A percentile compares a stretch with the other conserved stretches of the same genome.
Evolutionary conservation across 2,797 vertebrate species (phyloP).

Genomic region (Coracias cyanogaster): DNA sequence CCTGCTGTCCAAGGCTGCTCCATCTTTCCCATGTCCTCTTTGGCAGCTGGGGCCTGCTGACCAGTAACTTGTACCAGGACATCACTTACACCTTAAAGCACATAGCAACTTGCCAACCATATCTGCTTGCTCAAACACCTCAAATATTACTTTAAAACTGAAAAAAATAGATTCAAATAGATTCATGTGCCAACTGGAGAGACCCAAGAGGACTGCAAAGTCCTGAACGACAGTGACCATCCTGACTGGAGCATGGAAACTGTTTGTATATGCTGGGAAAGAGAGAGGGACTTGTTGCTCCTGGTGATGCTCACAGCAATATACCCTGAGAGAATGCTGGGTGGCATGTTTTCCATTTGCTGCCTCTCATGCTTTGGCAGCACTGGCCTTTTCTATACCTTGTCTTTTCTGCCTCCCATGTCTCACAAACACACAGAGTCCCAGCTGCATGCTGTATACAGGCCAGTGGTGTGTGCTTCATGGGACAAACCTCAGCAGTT

Average conservation of each 20-base stretch:
- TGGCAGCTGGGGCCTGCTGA: not conserved
- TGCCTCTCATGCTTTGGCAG: not conserved
- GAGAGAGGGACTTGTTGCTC: not conserved
- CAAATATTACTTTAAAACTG: not conserved
- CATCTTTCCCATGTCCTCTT: not conserved
- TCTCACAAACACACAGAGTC: not conserved
- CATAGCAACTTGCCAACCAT: rapidly evolving
- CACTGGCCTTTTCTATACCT: not conserved
- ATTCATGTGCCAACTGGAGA: not conserved
- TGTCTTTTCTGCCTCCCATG: rapidly evolving
- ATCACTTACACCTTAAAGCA: not conserved
- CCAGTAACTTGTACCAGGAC: rapidly evolving
- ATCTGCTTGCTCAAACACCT: not conserved
- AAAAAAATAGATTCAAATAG: not conserved
- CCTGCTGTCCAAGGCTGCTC: not conserved
- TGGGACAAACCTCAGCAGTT: not conserved
- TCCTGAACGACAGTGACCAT: not conserved
- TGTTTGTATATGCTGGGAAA: not conserved
- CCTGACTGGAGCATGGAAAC: not conserved
- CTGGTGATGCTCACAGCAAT: rapidly evolving
- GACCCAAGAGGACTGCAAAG: not conserved
- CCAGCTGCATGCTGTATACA: rapidly evolving
- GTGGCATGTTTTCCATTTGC: not conserved
- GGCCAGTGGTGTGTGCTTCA: rapidly evolving
- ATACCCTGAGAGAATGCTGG: not conserved